phyloP scores from a whole-genome alignment of 2,113 vertebrate genomes.

The Daboia siamensis region DNA sequence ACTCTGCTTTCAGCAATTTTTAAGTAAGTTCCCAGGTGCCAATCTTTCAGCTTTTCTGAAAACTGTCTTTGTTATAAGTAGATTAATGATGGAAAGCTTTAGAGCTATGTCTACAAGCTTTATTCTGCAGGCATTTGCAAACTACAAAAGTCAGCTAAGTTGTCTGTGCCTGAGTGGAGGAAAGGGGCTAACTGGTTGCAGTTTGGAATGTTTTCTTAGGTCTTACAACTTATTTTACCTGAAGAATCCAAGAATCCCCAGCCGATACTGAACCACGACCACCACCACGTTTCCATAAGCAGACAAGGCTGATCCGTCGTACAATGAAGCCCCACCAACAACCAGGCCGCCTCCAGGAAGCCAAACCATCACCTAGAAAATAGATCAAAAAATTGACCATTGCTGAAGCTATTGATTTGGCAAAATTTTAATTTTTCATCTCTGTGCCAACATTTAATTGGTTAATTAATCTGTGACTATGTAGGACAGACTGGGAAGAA shows the following conservation, averaged over 20 bases:
- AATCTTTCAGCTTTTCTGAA: not conserved
- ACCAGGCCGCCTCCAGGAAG: conserved; percentile 40
- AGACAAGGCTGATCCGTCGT: conserved; percentile 33
- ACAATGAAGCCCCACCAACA: conserved; percentile 40
- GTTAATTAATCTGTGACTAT: not conserved
- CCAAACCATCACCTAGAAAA: conserved; percentile 56
- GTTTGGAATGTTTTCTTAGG: not conserved
- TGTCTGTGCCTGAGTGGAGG: not conserved
- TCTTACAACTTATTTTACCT: conserved; percentile 31
- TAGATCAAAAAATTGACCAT: not conserved
- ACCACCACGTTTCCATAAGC: conserved; percentile 41
- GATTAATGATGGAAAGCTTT: not conserved
- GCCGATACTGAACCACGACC: conserved; percentile 51
- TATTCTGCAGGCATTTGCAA: not conserved
- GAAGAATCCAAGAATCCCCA: conserved; percentile 55
- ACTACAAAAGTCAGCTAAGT: not conserved
- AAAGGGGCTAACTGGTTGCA: not conserved
- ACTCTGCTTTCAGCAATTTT: not conserved
- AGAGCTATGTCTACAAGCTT: not conserved
- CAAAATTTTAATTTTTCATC: not conserved
- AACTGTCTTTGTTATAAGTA: not conserved
- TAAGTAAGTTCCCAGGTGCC: not conserved
- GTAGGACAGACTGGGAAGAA: too few species aligned
- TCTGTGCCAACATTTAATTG: not conserved
- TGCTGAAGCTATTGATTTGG: not conserved